A percentile compares a stretch with the other conserved stretches of the same genome.
These are phyloP conservation scores for Ochotona princeps DNA, from an alignment of 2,113 vertebrate genomes.

Conservation along the genomic window DNA sequence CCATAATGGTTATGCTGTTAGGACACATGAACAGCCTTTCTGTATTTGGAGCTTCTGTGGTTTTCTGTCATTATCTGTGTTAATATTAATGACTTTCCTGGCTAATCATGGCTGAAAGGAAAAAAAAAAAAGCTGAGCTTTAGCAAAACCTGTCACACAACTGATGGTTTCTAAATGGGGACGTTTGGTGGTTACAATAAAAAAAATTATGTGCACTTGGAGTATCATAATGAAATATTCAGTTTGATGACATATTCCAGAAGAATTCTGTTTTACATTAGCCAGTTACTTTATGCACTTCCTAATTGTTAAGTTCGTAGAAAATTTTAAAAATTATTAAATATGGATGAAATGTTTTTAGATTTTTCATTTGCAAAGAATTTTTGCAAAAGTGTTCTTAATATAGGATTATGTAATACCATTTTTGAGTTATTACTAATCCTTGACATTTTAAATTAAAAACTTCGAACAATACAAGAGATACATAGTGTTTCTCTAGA, in stretches of 20 bases:
- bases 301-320: slow-evolving; percentile 33
- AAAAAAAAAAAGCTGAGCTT: slow-evolving; percentile 51
- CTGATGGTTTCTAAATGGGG: slow-evolving; percentile 61
- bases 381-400: slow-evolving; percentile 44
- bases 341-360: slow-evolving; percentile 34
- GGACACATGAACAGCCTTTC: slow-evolving; percentile 71
- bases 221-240: slow-evolving; percentile 16
- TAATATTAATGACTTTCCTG: slow-evolving; percentile 74
- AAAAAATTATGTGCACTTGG: slow-evolving; percentile 39
- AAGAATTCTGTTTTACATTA: slow-evolving; percentile 51
- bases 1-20: slow-evolving; percentile 76
- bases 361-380: slow-evolving; percentile 48
- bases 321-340: slow-evolving; percentile 39
- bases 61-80: slow-evolving; percentile 71
- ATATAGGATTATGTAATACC: slow-evolving; percentile 35
- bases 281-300: slow-evolving; percentile 28
- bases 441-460: slow-evolving; percentile 43
- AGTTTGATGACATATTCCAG: slow-evolving; percentile 50
- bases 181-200: slow-evolving; percentile 52
- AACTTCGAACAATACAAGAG: slow-evolving; percentile 21
- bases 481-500: slow-evolving; percentile 40
- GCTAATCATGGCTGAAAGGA: background rate
- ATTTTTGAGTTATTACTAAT: slow-evolving; percentile 53
- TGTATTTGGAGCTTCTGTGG: slow-evolving; percentile 70
- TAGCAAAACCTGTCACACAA: slow-evolving; percentile 48